Base-by-base conservation (phyloP, 2,113 vertebrate genomes). In the Passer montanus region DNA sequence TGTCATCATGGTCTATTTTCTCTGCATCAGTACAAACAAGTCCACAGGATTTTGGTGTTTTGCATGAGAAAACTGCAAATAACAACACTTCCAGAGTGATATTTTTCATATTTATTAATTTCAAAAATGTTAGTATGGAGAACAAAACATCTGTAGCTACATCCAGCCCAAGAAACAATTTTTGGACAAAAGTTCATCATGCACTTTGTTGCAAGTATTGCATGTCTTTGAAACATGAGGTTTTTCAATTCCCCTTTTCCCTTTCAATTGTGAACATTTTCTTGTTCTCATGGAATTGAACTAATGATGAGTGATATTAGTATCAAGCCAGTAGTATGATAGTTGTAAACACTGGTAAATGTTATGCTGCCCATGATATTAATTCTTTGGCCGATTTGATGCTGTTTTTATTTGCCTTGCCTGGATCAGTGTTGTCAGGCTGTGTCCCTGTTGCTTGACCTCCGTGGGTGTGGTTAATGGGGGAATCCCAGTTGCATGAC, bases 251-350 rank as follows among this genome's bases (percentile, higher is more conserved):
- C 17, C 17, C 1, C 1, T 43, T 69, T 10, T 6, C 11, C 9
- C 15, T 26, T 56, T 44, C 46, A 33, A 13, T 70, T 81, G 31
- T 21, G 50, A 53, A n/a, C 3, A 4, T 63, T 74, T 66, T 53
- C 10, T n/a, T 85, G 7, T 62, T 84, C 3, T 67, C 52, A 28
- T 11, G 27, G 31, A 84, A 69, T 37, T 41, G 37, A 43, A 24
- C 0, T 0, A 26, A 11, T 52, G 5, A 33, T 18, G 33, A 74
- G 11, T 39, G 44, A 30, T 68, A 24, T 4, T 23, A 67, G 7
- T 37, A 64, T 68, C 33, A 22, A 15, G 19, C 9, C 43, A 24
- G 9, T 26, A 56, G 30, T 52, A 55, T 47, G 22, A 15, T 28
- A 59, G 52, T 6, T 55, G 27, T 50, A 41, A 78, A 82, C 41